Evolutionary conservation across 2,888 invertebrate genomes (phyloP), one percentile per base, ranked within the genome.

Genomic region (Chelonus formosanus): DNA sequence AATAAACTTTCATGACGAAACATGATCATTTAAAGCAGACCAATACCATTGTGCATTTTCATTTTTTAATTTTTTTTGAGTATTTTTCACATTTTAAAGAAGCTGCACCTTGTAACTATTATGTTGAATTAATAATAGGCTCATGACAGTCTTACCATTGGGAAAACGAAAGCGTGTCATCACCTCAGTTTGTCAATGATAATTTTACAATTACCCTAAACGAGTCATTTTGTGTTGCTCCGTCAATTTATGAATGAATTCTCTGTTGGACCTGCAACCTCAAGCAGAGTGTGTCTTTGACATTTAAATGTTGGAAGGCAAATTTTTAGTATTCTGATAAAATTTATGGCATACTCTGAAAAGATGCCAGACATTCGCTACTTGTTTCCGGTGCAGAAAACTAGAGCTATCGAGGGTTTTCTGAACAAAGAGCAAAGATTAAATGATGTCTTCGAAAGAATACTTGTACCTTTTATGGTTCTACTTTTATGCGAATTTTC

Each of bases 131-230:
- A 20, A 55, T 54, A 48, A 55, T 34, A 59, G 43, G 53, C 62
- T 57, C 66, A 69, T 58, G 64, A n/a, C 67, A 61, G 60, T 63
- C 40, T 65, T 68, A 44, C 67, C 40, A 61, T 61, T 64, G 78
- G 78, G 77, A 80, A 78, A 80, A 77, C 79, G 77, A 77, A 71
- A 77, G 77, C 78, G 77, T 77, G 79, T 81, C 82, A 77, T 79
- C 81, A 80, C 81, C 76, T 78, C 71, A 76, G 73, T 72, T 67
- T 70, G 71, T 68, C 77, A 71, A 82, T 82, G 75, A 82, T 81
- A 75, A 76, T 74, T 81, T 81, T 81, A 80, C 76, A 74, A 72
- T 72, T 69, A 70, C 71, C 74, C 75, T 77, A 78, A 81, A 78
- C 67, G 63, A 69, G 68, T 67, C 66, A 66, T 68, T 69, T 67